A percentile compares a stretch with the other conserved stretches of the same genome.
phyloP scores from a whole-genome alignment of 2,113 vertebrate genomes.

The Carassius gibelio region DNA sequence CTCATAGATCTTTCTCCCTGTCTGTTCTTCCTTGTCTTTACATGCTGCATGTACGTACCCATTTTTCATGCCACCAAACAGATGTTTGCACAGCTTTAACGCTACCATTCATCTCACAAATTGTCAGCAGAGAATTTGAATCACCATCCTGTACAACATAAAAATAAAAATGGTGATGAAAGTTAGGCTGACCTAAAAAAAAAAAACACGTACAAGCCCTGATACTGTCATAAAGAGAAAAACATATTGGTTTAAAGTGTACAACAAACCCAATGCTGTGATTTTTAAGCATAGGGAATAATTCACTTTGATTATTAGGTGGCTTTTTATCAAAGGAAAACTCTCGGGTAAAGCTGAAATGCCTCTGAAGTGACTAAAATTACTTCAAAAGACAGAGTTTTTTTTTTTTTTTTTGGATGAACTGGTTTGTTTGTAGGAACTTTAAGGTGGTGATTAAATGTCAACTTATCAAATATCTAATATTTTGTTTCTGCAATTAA shows the following conservation, averaged over 20 bases:
- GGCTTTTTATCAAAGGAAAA: background rate
- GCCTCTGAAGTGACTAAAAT: background rate
- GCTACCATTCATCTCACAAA: conserved; percentile 8
- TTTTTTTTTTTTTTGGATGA: background rate
- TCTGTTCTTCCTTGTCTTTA: conserved; percentile 1
- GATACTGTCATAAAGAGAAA: background rate
- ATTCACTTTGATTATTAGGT: conserved; percentile 1
- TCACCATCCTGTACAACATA: background rate
- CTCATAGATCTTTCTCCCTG: background rate
- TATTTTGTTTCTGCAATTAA: background rate
- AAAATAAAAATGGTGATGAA: conserved; percentile 10
- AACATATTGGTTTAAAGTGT: background rate
- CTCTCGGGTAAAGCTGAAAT: background rate
- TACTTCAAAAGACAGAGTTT: background rate
- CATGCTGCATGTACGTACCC: background rate
- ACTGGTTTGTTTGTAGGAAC: background rate
- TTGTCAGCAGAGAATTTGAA: conserved; percentile 9
- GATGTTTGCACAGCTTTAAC: conserved; percentile 44
- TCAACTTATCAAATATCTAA: background rate
- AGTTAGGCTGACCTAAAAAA: background rate
- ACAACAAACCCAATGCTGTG: background rate
- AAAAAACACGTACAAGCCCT: background rate
- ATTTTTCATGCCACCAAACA: conserved; percentile 32
- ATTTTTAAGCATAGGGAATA: conserved; percentile 8
- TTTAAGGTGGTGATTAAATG: background rate